Percentiles rank a stretch among this genome's conserved stretches.
Evolutionary conservation across 2,888 invertebrate species (phyloP).

Genomic region (Leptura quadrifasciata): DNA sequence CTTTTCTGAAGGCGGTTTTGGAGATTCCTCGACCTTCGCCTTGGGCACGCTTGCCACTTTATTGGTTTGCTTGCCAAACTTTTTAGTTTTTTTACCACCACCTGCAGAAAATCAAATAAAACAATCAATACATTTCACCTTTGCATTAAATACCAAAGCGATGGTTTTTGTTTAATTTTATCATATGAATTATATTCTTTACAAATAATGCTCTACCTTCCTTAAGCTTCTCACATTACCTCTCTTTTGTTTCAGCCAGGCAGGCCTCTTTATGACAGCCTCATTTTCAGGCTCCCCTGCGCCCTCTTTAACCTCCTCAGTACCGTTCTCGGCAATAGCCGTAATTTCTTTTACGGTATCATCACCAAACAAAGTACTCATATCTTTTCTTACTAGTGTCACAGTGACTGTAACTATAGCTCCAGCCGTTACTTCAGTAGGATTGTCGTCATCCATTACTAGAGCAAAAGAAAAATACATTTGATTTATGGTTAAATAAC

Average conservation of each 20-base stretch:
- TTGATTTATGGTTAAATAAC: too few relatives aligned
- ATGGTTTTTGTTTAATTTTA: too few relatives aligned
- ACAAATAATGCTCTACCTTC: not conserved
- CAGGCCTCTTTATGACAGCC: constrained; percentile 81
- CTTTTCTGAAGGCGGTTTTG: constrained; percentile 55
- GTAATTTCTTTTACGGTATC: constrained; percentile 78
- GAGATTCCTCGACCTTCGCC: constrained; percentile 66
- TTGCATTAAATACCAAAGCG: too few relatives aligned
- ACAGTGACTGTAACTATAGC: constrained; percentile 99
- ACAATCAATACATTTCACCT: not conserved
- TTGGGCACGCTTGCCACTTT: constrained; percentile 56
- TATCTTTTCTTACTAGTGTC: constrained; percentile 85
- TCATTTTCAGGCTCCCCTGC: constrained; percentile 58
- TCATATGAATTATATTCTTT: too few relatives aligned
- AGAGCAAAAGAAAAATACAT: constrained; percentile 1
- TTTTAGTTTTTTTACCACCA: constrained; percentile 78
- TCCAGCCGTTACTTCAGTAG: constrained; percentile 96
- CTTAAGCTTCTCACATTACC: constrained; percentile 65
- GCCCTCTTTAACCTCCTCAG: constrained; percentile 70
- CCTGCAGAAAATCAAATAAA: constrained; percentile 53
- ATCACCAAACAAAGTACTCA: constrained; percentile 90
- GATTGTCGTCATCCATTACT: constrained; percentile 95
- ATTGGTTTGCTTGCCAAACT: constrained; percentile 71
- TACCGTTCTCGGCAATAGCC: constrained; percentile 74
- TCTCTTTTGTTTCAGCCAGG: constrained; percentile 87